Evolutionary conservation across 2,888 invertebrate species (phyloP).

Genomic region (Empis stercorea): DNA sequence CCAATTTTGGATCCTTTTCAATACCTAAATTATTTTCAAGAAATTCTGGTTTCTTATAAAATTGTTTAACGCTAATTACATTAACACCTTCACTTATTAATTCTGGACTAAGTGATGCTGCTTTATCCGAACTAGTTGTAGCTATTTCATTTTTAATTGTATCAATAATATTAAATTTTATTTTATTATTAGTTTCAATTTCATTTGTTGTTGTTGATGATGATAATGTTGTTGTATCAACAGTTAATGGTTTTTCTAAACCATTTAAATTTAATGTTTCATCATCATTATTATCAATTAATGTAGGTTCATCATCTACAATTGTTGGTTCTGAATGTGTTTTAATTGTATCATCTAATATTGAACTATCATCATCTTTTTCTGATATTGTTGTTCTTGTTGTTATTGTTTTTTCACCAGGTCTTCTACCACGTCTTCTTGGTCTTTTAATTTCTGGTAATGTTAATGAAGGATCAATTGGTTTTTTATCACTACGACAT

Average conservation of each 20-base stretch:
- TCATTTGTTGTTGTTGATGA: conserved; percentile 2
- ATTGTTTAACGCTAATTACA: conserved; percentile 35
- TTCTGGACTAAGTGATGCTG: conserved; percentile 31
- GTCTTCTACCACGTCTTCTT: neutral
- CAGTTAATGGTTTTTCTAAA: conserved; percentile 7
- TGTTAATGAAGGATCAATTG: neutral
- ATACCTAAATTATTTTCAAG: conserved; percentile 36
- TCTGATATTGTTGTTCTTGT: neutral
- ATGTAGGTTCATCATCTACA: neutral
- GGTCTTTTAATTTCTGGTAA: no score
- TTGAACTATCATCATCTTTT: neutral
- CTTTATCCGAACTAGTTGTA: conserved; percentile 19
- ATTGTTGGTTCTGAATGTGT: neutral
- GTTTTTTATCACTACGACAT: neutral
- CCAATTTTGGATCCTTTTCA: conserved; percentile 35
- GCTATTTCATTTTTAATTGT: conserved; percentile 5
- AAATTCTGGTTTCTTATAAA: conserved; percentile 36
- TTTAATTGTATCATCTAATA: neutral
- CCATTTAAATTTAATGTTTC: conserved; percentile 3
- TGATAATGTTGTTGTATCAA: conserved; percentile 7
- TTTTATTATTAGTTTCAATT: conserved; percentile 2
- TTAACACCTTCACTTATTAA: conserved; percentile 33
- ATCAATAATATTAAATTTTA: conserved; percentile 9
- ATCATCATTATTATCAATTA: neutral
- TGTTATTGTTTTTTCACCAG: neutral